These are phyloP conservation scores for Epinotia ramella DNA, from an alignment of 2,888 invertebrate species.

Conservation along the genomic window DNA sequence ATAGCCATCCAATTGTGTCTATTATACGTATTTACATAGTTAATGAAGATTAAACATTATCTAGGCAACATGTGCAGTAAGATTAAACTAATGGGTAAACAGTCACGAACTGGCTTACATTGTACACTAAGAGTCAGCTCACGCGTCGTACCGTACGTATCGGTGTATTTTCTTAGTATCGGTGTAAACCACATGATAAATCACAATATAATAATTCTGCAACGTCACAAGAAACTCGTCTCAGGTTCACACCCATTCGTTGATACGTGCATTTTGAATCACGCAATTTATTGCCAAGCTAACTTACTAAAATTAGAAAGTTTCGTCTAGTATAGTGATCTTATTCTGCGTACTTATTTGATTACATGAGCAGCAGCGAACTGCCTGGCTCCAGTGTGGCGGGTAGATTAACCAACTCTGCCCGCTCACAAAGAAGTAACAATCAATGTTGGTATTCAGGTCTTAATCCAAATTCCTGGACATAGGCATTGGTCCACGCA, in stretches of 20 bases:
- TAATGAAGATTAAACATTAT: conserved; percentile 21
- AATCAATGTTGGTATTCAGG: conserved; percentile 45
- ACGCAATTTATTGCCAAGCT: not conserved
- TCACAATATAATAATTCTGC: not conserved
- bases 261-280: not conserved
- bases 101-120: not conserved
- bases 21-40: conserved; percentile 36
- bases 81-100: conserved; percentile 12
- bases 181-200: not conserved
- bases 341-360: not conserved
- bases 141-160: not conserved
- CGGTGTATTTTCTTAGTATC: not conserved
- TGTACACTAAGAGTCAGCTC: not conserved
- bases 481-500: conserved; percentile 43
- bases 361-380: conserved; percentile 33
- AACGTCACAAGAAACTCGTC: not conserved
- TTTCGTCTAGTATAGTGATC: not conserved
- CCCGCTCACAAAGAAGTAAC: conserved; percentile 43
- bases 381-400: conserved; percentile 37
- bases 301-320: not conserved
- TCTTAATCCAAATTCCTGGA: conserved; percentile 41
- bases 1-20: conserved; percentile 38
- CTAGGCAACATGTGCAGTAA: conserved; percentile 42
- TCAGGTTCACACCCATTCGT: not conserved
- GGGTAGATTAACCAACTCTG: conserved; percentile 29